Conservation (phyloP, 2,888 invertebrate species). For the Heliconius erato region DNA sequence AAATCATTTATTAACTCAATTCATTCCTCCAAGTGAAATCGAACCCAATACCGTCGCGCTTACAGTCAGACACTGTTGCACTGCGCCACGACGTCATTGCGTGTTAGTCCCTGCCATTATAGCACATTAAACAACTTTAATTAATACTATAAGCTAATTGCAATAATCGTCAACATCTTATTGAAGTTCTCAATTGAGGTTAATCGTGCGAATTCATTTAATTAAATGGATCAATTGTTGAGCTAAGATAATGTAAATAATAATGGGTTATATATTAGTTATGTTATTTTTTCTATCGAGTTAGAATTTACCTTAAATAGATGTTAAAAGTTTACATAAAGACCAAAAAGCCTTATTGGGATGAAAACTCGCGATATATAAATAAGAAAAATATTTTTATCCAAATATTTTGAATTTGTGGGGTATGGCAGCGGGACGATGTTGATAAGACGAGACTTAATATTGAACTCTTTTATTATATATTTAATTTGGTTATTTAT, state of each 20-base stretch:
- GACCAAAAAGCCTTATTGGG: no score
- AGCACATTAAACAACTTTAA: background rate
- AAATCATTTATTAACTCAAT: no score
- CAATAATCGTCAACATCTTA: slow-evolving; percentile 15
- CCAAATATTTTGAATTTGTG: no score
- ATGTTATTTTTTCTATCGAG: background rate
- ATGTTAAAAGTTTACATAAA: no score
- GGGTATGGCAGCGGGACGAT: no score
- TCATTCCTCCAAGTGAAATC: background rate
- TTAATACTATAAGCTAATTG: slow-evolving; percentile 11
- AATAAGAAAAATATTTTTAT: no score
- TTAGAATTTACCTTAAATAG: no score
- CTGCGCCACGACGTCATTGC: background rate
- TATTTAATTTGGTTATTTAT: no score
- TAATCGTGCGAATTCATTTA: slow-evolving; percentile 23
- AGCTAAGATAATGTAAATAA: slow-evolving; percentile 5
- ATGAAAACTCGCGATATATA: no score
- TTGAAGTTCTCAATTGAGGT: slow-evolving; percentile 3
- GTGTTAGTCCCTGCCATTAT: no score
- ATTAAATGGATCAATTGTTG: slow-evolving; percentile 1
- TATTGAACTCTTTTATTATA: no score
- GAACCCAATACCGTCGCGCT: background rate
- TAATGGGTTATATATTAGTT: background rate
- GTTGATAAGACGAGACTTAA: no score
- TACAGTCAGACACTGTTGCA: background rate